phyloP scores from a whole-genome alignment of 2,113 vertebrate species.

The Desmodus rotundus region DNA sequence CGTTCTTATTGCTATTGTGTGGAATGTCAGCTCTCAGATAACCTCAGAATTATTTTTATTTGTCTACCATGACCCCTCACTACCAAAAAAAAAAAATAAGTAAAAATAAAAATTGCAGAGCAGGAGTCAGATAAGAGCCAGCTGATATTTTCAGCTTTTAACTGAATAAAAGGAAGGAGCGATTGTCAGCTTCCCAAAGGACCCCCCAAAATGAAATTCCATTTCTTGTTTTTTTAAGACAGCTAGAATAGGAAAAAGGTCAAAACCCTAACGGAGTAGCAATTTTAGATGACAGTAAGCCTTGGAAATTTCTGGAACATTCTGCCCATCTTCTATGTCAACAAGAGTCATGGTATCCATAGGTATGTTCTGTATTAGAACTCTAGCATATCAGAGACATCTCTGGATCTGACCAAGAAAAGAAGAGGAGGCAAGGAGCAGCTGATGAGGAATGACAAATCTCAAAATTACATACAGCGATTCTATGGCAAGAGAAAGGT shows the following conservation, averaged over 20 bases:
- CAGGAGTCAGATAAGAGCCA: constrained; percentile 7
- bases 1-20: constrained; percentile 80
- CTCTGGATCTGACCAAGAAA: neutral
- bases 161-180: constrained; percentile 53
- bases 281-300: neutral
- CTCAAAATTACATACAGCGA: neutral
- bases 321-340: neutral
- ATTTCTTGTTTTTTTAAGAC: constrained; percentile 15
- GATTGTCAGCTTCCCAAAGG: constrained; percentile 11
- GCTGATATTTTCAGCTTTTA: constrained; percentile 36
- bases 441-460: neutral
- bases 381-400: neutral
- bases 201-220: constrained; percentile 23
- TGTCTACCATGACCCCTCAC: constrained; percentile 69
- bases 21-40: constrained; percentile 78
- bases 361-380: neutral
- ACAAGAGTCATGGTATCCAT: neutral
- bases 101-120: constrained; percentile 5
- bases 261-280: neutral
- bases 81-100: constrained; percentile 59
- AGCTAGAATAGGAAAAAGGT: neutral
- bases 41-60: constrained; percentile 79
- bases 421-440: neutral
- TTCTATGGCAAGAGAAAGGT: neutral
- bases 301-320: neutral